A percentile compares a stretch with the other conserved stretches of the same genome.
These are phyloP conservation scores for Halcyon malimbica DNA, from an alignment of 2,113 vertebrate genomes.

Conservation along the genomic window DNA sequence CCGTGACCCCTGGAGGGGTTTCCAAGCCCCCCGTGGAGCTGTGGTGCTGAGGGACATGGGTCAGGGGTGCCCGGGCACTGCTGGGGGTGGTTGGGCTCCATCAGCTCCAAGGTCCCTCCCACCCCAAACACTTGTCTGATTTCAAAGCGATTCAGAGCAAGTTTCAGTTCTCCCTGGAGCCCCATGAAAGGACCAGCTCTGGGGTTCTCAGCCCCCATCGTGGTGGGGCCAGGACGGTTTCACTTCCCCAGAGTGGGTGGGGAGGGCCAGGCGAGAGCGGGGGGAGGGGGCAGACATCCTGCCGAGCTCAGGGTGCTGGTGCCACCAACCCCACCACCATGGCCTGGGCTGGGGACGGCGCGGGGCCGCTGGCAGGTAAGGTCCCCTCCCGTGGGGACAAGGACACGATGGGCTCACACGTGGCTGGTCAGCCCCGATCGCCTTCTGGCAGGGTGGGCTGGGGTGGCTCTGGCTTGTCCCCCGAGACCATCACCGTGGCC, in stretches of 20 bases:
- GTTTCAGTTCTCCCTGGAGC: not conserved
- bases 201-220: not conserved
- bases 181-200: not conserved
- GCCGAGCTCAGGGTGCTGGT: not conserved
- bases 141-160: not conserved
- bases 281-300: rapidly evolving
- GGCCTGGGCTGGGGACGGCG: not conserved
- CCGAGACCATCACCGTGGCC: not conserved
- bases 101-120: not conserved
- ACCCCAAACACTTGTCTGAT: not conserved
- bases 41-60: not conserved
- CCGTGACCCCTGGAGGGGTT: not conserved
- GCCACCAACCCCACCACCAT: not conserved
- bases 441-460: rapidly evolving
- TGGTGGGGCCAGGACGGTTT: not conserved
- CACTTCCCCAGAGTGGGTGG: not conserved
- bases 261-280: not conserved
- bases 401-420: rapidly evolving
- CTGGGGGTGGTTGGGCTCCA: not conserved
- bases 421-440: no score
- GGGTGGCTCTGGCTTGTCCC: not conserved
- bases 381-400: not conserved
- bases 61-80: not conserved
- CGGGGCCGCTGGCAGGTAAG: not conserved
- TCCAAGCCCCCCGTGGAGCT: not conserved